Conservation (phyloP, 2,888 invertebrate species). For the Mythimna pallens region DNA sequence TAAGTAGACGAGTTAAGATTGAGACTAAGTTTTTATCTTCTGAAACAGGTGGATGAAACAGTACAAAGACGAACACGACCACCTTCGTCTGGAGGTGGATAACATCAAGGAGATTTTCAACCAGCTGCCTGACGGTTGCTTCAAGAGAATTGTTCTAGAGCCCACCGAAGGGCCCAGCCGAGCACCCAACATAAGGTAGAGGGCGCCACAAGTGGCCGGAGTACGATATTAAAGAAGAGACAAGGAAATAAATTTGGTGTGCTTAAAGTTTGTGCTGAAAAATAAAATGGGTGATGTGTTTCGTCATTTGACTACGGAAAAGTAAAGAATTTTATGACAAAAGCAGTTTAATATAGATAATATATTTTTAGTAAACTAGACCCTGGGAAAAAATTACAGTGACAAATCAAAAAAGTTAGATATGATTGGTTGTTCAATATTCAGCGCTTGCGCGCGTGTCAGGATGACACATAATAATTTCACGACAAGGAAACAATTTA, state of each 20-base stretch:
- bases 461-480: neutral
- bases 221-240: neutral
- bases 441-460: neutral
- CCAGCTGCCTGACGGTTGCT: constrained; percentile 95
- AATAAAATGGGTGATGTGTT: neutral
- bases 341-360: neutral
- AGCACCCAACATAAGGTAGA: constrained; percentile 76
- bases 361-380: neutral
- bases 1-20: neutral
- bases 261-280: neutral
- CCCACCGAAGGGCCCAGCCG: constrained; percentile 88
- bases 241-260: constrained; percentile 1
- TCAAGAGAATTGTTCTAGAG: constrained; percentile 94
- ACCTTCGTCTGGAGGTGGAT: constrained; percentile 94
- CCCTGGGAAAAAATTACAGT: neutral
- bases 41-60: constrained; percentile 93
- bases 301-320: neutral
- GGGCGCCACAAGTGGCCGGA: neutral
- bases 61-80: constrained; percentile 94
- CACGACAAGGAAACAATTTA: neutral
- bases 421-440: neutral
- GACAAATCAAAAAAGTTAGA: neutral
- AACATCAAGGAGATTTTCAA: constrained; percentile 95
- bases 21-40: neutral
- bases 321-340: neutral